These are phyloP conservation scores for Glandiceps talaboti DNA, from an alignment of 53 echinoderm and acorn worm species.

Conservation along the genomic window DNA sequence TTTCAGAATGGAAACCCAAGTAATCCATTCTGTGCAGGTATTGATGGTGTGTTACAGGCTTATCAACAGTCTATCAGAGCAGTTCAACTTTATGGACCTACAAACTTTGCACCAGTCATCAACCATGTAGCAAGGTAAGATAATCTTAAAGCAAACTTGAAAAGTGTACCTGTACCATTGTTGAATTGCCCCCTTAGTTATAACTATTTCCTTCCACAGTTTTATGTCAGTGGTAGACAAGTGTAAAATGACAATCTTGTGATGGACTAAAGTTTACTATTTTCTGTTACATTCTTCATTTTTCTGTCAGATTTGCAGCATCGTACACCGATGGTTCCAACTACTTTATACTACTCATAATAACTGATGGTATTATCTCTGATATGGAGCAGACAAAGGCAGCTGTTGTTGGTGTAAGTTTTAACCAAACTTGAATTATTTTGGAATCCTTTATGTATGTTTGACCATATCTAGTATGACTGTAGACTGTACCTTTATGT, in stretches of 20 bases:
- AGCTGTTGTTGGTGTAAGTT: conserved; percentile 69
- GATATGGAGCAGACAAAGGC: conserved; percentile 99
- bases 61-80: background rate
- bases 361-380: conserved; percentile 95
- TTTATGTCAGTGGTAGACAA: too few species aligned
- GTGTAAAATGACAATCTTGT: too few species aligned
- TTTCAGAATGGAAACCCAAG: conserved; percentile 80
- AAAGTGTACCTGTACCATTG: too few species aligned
- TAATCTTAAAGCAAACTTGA: too few species aligned
- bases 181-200: too few species aligned
- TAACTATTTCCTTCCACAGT: too few species aligned
- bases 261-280: background rate
- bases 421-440: too few species aligned
- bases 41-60: background rate
- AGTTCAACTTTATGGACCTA: conserved; percentile 7
- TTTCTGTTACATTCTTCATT: background rate
- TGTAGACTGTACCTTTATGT: too few species aligned
- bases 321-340: conserved; percentile 90
- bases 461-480: too few species aligned
- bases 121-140: conserved; percentile 5
- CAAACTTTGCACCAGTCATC: conserved; percentile 4
- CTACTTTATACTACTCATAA: conserved; percentile 92
- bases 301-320: conserved; percentile 61
- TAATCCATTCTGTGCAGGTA: conserved; percentile 54
- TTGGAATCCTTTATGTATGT: too few species aligned